Evolutionary conservation across 1,140 invertebrate species (phyloP).

Genomic region (Bombus superbus): DNA sequence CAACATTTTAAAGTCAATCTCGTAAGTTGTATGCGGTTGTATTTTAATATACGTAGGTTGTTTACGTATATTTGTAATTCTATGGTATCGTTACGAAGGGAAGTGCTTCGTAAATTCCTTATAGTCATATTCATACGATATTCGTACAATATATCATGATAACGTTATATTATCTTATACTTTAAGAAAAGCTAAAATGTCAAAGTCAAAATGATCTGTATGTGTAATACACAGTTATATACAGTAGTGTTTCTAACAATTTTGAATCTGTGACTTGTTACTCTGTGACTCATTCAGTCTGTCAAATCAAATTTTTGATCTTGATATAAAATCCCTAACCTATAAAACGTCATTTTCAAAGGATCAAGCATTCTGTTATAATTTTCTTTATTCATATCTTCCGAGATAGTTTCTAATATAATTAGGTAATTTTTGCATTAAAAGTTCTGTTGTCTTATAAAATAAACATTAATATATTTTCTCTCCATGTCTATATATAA

Average conservation of each 20-base stretch:
- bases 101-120: neutral
- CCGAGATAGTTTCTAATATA: neutral
- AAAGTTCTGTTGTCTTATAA: neutral
- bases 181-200: slow-evolving; percentile 11
- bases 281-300: slow-evolving; percentile 28
- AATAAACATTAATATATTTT: neutral
- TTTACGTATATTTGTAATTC: neutral
- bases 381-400: neutral
- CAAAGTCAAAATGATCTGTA: neutral
- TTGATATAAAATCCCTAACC: neutral
- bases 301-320: neutral
- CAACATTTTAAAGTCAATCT: neutral
- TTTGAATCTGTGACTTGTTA: slow-evolving; percentile 1
- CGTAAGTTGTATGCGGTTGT: neutral
- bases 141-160: neutral
- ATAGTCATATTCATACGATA: too few species aligned
- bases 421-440: neutral
- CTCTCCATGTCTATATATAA: neutral
- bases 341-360: neutral
- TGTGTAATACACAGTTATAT: neutral
- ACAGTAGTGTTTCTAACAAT: neutral
- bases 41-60: neutral
- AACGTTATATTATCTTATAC: neutral
- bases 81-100: neutral
- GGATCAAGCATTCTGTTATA: neutral